Percentiles rank a stretch among this genome's conserved stretches.
Conservation (phyloP, 2,888 invertebrate genomes). For the Oithona nana region DNA sequence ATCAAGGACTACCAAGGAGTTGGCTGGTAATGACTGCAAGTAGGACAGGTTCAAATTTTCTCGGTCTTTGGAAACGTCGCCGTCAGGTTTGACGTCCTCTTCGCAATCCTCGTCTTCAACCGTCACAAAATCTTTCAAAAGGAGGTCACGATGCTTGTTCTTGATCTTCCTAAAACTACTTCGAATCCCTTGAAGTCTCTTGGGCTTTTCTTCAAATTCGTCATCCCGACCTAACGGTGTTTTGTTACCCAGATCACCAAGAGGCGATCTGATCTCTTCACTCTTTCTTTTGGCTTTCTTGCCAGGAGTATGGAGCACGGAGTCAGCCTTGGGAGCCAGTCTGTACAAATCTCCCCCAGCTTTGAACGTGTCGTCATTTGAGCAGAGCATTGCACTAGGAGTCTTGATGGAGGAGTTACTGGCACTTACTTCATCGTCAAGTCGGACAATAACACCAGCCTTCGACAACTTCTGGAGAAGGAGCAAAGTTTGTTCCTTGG, state of each 20-base stretch:
- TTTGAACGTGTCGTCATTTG: background rate
- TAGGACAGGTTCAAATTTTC: background rate
- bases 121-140: background rate
- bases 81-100: background rate
- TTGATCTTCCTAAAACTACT: background rate
- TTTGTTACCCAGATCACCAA: background rate
- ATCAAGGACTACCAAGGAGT: conserved; percentile 6
- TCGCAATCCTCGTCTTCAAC: background rate
- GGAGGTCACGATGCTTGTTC: background rate
- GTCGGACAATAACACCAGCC: conserved; percentile 15
- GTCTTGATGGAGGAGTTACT: background rate
- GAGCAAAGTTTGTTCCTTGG: conserved; percentile 17
- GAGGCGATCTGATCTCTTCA: background rate
- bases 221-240: background rate
- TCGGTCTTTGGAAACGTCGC: background rate
- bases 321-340: background rate
- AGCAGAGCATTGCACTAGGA: background rate
- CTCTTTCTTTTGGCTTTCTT: background rate
- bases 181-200: background rate
- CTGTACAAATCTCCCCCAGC: background rate
- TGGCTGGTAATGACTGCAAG: conserved; percentile 7
- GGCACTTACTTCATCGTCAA: background rate
- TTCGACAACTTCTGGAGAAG: conserved; percentile 16
- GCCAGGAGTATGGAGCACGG: background rate
- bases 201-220: background rate